A percentile compares a stretch with the other conserved stretches of the same genome.
Evolutionary conservation across 2,113 vertebrate genomes (phyloP).

Genomic region (Spea multiplicata): DNA sequence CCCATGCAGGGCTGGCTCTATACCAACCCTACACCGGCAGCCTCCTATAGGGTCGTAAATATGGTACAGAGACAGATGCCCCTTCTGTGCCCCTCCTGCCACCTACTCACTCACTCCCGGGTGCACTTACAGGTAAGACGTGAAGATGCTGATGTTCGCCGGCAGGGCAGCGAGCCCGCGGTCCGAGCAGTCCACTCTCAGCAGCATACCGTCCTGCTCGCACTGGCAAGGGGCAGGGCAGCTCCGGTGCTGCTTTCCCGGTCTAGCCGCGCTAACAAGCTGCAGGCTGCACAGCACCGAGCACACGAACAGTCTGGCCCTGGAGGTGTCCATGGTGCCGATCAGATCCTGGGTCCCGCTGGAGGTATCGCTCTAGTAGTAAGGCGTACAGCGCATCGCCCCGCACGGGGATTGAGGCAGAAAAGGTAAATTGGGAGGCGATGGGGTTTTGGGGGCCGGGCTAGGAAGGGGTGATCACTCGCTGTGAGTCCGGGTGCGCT

Average conservation of each 20-base stretch:
- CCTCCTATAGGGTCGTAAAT: too few relatives aligned
- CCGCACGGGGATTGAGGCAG: not conserved
- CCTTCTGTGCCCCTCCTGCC: too few relatives aligned
- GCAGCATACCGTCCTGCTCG: slow-evolving; percentile 68
- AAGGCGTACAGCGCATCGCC: not conserved
- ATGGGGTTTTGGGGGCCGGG: not conserved
- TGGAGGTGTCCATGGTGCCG: slow-evolving; percentile 63
- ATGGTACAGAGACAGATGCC: too few relatives aligned
- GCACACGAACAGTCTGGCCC: slow-evolving; percentile 30
- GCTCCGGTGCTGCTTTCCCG: slow-evolving; percentile 51
- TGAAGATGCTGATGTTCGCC: slow-evolving; percentile 74
- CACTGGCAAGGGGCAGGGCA: slow-evolving; percentile 71
- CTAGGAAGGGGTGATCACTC: not conserved
- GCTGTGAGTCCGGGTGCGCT: not conserved
- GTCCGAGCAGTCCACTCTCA: slow-evolving; percentile 76
- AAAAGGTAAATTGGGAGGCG: not conserved
- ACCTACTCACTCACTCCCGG: too few relatives aligned
- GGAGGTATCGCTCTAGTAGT: not conserved
- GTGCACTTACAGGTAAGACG: slow-evolving; percentile 76
- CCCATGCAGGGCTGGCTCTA: too few relatives aligned
- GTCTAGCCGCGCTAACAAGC: slow-evolving; percentile 48
- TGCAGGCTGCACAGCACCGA: slow-evolving; percentile 50
- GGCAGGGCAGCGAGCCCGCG: slow-evolving; percentile 69
- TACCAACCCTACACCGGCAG: too few relatives aligned
- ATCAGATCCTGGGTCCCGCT: not conserved